These are phyloP conservation scores for Onchidella celtica DNA, from an alignment of 2,888 invertebrate genomes.

Conservation along the genomic window DNA sequence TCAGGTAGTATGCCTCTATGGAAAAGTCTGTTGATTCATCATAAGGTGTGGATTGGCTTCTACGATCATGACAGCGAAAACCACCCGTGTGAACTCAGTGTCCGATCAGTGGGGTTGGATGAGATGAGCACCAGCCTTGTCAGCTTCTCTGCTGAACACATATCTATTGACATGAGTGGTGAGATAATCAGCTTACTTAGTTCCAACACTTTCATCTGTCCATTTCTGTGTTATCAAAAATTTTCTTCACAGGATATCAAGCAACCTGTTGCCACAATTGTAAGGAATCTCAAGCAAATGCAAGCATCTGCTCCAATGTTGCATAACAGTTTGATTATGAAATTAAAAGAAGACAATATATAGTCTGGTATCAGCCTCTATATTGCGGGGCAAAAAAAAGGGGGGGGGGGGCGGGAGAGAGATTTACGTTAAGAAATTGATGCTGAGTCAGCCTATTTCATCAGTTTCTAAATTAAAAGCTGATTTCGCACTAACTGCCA, in stretches of 20 bases:
- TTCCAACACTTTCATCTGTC: too few relatives aligned
- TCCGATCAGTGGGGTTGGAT: slow-evolving; percentile 3
- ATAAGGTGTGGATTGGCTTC: slow-evolving; percentile 31
- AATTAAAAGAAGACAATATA: too few relatives aligned
- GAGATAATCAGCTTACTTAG: not conserved
- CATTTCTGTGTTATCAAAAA: too few relatives aligned
- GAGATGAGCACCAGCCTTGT: slow-evolving; percentile 10
- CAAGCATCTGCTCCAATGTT: not conserved
- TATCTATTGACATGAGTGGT: slow-evolving; percentile 45
- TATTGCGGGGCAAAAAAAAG: too few relatives aligned
- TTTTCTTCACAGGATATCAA: too few relatives aligned
- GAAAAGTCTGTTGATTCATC: slow-evolving; percentile 35
- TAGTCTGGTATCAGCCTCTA: too few relatives aligned
- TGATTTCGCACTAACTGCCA: too few relatives aligned
- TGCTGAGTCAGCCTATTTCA: too few relatives aligned
- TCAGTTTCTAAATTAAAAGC: too few relatives aligned
- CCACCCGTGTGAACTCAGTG: slow-evolving; percentile 14
- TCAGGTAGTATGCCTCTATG: slow-evolving; percentile 22
- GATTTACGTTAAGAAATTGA: too few relatives aligned
- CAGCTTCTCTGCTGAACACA: slow-evolving; percentile 18
- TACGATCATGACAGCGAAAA: not conserved
- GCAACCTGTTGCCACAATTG: not conserved
- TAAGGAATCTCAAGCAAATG: too few relatives aligned
- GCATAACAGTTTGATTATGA: not conserved
- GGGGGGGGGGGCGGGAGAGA: too few relatives aligned